Conservation (phyloP, 2,113 vertebrate genomes). For the Chaetops frenatus region DNA sequence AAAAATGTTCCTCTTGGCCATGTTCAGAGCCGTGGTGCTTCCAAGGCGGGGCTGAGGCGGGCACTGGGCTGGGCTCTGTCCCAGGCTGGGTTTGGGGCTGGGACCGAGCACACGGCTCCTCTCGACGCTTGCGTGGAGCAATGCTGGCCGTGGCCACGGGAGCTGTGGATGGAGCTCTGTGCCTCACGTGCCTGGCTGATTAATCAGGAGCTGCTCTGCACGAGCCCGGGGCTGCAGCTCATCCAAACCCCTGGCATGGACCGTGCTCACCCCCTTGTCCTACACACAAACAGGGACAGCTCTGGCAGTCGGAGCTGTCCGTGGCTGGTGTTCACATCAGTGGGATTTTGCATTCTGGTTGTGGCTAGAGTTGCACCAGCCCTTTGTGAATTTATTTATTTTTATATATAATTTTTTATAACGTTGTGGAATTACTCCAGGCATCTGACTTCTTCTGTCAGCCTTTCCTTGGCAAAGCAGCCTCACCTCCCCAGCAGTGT, state of each 20-base stretch:
- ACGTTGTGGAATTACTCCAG: background rate
- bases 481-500: slow-evolving; percentile 2
- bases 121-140: accelerated
- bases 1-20: background rate
- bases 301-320: background rate
- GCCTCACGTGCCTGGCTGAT: accelerated
- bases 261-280: accelerated
- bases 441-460: slow-evolving; percentile 10
- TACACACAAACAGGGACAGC: background rate
- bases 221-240: background rate
- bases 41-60: background rate
- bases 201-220: background rate
- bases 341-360: background rate
- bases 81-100: accelerated
- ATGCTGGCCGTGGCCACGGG: background rate
- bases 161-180: background rate
- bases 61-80: background rate
- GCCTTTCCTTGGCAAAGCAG: slow-evolving; percentile 32
- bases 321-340: background rate
- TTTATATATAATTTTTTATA: background rate
- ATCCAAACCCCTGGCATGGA: background rate
- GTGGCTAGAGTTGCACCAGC: background rate
- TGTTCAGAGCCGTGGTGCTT: accelerated
- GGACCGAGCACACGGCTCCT: background rate
- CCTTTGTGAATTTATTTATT: background rate